Base-by-base conservation (phyloP, 2,797 vertebrate genomes). In the Sardinella longiceps region DNA sequence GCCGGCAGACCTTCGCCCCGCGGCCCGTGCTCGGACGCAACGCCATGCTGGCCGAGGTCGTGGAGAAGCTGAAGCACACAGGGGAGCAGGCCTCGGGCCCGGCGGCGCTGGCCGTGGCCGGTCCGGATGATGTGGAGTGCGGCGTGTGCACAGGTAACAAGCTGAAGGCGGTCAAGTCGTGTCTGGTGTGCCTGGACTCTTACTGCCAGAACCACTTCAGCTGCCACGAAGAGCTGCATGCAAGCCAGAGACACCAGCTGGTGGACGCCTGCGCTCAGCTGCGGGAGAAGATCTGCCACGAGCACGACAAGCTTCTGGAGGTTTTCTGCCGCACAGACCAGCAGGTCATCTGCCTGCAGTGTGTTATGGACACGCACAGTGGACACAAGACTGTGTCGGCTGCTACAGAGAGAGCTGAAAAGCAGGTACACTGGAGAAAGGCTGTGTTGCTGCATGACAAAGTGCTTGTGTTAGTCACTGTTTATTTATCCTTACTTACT, bases 251-350 rank as follows among this genome's bases (percentile, higher is more conserved):
- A 3, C 63, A 70, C 63, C 63, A 30, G 30, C 63, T 70, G 63
- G 63, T 70, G 28, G 63, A 70, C 63, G 63, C 63, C 63, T 70
- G 63, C 28, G 28, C 63, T 14, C 28, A 4, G 11, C 28, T 70
- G 28, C 63, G 33, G 11, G 63, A 70, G 28, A 70, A 48, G 80
- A 80, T 80, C 80, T 90, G 89, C 30, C 30, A 77, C 58, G 85
- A 85, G 82, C 89, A 90, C 1, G 87, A 89, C 30, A 90, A 87
- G 70, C 83, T 87, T 45, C 82, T 90, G 56, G 89, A 90, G 83
- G 88, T 82, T 18, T 90, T 85, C 87, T 90, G 89, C 77, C 83
- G 84, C 7, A 88, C 86, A 0, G 89, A 90, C 63, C 84, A 89
- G 63, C 81, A 10, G 6, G 89, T 84, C 50, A 84, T 90, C 77